phyloP scores from a whole-genome alignment of 2,113 vertebrate species.

The Bos indicus region DNA sequence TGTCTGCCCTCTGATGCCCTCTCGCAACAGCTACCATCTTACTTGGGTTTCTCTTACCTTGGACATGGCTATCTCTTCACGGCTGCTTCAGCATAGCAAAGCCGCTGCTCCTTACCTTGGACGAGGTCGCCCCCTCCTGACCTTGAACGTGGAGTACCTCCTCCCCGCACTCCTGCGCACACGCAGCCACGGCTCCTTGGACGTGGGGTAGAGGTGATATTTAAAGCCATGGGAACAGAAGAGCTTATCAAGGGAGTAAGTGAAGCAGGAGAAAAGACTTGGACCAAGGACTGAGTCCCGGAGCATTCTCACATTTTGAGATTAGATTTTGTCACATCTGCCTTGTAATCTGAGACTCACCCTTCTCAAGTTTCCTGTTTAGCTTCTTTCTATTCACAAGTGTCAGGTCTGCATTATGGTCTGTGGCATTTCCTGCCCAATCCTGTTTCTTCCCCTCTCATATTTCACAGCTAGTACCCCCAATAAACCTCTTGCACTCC shows the following conservation, averaged over 20 bases:
- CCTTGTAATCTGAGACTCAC: not conserved
- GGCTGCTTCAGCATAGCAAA: too few species aligned
- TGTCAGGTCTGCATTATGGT: not conserved
- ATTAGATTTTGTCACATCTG: not conserved
- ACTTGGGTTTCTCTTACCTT: too few species aligned
- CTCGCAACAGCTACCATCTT: too few species aligned
- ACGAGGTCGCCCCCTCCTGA: too few species aligned
- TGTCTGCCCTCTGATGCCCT: too few species aligned
- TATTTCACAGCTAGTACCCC: not conserved
- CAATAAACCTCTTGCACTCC: not conserved
- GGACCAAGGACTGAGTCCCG: not conserved
- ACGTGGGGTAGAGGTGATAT: not conserved
- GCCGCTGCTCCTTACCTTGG: too few species aligned
- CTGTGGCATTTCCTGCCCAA: not conserved
- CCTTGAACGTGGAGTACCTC: too few species aligned
- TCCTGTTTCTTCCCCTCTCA: not conserved
- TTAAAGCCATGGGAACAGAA: not conserved
- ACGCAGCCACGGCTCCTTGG: accelerated
- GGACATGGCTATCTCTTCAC: too few species aligned
- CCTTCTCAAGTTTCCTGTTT: not conserved
- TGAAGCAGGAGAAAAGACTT: not conserved
- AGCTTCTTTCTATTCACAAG: not conserved
- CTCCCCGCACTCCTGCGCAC: too few species aligned
- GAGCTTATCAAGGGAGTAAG: not conserved
- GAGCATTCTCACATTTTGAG: not conserved